phyloP scores from a whole-genome alignment of 1,140 invertebrate species.

The Bombus fervidus region DNA sequence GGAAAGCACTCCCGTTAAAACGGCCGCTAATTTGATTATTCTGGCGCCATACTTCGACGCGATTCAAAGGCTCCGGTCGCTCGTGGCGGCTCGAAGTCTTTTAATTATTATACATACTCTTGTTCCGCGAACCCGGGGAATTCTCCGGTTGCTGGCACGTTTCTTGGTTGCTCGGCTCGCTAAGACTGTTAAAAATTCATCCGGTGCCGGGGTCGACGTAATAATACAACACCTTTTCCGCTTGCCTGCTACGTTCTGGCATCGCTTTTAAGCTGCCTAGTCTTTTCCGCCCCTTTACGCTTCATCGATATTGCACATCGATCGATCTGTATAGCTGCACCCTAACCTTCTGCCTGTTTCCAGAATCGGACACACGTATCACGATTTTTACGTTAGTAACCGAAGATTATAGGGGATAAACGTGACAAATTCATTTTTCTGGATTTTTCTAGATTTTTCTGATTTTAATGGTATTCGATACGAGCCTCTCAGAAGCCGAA shows the following conservation, averaged over 20 bases:
- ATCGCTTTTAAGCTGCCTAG: background rate
- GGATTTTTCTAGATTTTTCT: too few species aligned
- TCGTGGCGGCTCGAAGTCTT: conserved; percentile 22
- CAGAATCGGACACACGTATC: too few species aligned
- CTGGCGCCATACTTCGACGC: conserved; percentile 40
- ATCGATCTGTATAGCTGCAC: conserved; percentile 8
- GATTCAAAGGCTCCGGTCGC: conserved; percentile 30
- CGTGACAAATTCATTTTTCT: too few species aligned
- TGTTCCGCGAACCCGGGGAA: conserved; percentile 34
- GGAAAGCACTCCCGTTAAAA: conserved; percentile 7
- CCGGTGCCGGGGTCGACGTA: conserved; percentile 45
- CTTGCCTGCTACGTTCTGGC: background rate
- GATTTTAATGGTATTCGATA: too few species aligned
- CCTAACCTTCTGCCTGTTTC: background rate
- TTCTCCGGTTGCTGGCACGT: conserved; percentile 33
- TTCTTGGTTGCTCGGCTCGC: conserved; percentile 2
- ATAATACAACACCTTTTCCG: conserved; percentile 58
- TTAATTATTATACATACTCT: conserved; percentile 61
- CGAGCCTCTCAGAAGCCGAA: too few species aligned
- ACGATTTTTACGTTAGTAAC: too few species aligned
- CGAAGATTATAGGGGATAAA: too few species aligned
- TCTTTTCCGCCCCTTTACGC: background rate
- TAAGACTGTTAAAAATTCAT: conserved; percentile 68
- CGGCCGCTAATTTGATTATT: conserved; percentile 45
- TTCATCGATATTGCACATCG: conserved; percentile 63